Percentiles rank a stretch among this genome's conserved stretches.
These are phyloP conservation scores for Diarsia mendica DNA, from an alignment of 2,888 invertebrate genomes.

Conservation along the genomic window DNA sequence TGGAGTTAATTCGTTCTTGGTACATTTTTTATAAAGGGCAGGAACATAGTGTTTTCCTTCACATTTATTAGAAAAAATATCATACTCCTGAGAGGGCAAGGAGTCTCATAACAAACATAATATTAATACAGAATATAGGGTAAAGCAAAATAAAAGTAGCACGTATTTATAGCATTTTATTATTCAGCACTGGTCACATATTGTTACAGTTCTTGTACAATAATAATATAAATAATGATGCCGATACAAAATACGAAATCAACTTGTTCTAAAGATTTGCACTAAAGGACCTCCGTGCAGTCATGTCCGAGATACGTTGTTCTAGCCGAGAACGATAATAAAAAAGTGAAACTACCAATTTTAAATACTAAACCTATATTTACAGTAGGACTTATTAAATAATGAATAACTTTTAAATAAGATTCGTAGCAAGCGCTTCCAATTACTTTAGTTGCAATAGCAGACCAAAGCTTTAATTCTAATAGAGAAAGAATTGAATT, in stretches of 20 bases:
- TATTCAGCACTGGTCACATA: conserved; percentile 81
- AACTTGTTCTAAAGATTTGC: conserved; percentile 59
- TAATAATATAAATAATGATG: conserved; percentile 74
- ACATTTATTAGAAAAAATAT: neutral
- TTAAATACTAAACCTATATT: conserved; percentile 89
- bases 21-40: conserved; percentile 47
- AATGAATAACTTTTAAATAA: conserved; percentile 80
- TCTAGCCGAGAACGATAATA: conserved; percentile 72
- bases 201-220: conserved; percentile 71
- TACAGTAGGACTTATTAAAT: conserved; percentile 85
- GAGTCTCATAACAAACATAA: neutral
- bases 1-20: conserved; percentile 34
- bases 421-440: conserved; percentile 81
- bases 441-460: conserved; percentile 74
- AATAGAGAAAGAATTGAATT: conserved; percentile 64
- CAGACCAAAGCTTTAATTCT: conserved; percentile 73
- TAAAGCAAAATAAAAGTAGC: conserved; percentile 35
- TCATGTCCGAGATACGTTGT: conserved; percentile 72
- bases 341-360: conserved; percentile 85
- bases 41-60: neutral
- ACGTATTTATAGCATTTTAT: conserved; percentile 81
- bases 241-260: conserved; percentile 68
- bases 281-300: conserved; percentile 69
- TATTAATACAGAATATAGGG: neutral
- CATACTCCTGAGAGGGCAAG: neutral